Base-by-base conservation (phyloP, 2,797 vertebrate species). In the Buceros bicornis region DNA sequence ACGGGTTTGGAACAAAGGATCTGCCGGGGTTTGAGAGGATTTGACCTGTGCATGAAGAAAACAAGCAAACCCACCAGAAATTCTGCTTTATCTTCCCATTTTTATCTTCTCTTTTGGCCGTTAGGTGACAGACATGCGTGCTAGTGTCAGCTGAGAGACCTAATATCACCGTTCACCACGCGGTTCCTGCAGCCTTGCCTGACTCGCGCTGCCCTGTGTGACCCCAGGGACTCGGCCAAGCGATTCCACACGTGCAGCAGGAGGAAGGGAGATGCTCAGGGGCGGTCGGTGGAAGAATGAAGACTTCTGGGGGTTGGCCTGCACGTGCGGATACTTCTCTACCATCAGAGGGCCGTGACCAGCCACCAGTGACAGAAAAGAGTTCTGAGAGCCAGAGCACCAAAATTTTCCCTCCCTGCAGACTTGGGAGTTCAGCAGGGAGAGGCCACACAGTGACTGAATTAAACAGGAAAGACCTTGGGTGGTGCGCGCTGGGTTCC, bases 91-190 rank as follows among this genome's bases (percentile, higher is more conserved):
- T 64, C 48, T 42, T 50, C 51, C 42, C 13, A 7, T 71, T 92
- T 69, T 54, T 84, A 33, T 66, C 77, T 70, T 28, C 57, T 47
- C 62, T 47, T 62, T 45, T 14, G 42, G 56, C 66, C 35, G 37
- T 18, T 5, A 37, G 51, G 4, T 31, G 71, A 62, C 31, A 74
- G 83, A 35, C 13, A 4, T 1, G 15, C 5, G 2, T 8, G 79
- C 37, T 37, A 22, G 21, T 5, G 28, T 35, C 89, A 86, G 85
- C 65, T 72, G 79, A 57, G 45, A n/a, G 72, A 76, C 65, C 58
- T 16, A 10, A 0, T 3, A 40, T 19, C 79, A 16, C 64, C 11
- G 8, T 9, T 56, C 33, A 25, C 17, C 22, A 24, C 1, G 2
- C 2, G 25, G 77, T 24, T 78, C 57, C 77, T 40, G 73, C 67